phyloP scores from a whole-genome alignment of 1,140 invertebrate species.

The Thaumatotibia leucotreta region DNA sequence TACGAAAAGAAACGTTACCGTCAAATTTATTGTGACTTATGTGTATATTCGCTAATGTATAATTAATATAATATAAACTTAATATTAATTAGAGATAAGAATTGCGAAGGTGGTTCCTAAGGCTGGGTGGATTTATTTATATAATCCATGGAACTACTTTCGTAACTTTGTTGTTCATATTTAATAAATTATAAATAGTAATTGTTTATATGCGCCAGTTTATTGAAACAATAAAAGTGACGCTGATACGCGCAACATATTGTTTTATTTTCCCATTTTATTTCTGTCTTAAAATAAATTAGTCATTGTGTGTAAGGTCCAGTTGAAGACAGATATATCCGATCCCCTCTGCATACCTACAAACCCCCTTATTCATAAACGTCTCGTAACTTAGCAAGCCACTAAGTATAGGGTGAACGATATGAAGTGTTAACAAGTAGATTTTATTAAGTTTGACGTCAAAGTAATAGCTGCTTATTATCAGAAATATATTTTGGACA shows the following conservation, averaged over 20 bases:
- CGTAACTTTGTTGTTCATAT: constrained; percentile 25
- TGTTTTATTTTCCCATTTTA: constrained; percentile 12
- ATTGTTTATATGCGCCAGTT: constrained; percentile 29
- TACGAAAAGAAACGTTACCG: constrained; percentile 7
- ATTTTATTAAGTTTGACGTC: no score
- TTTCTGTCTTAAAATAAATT: no score
- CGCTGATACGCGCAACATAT: constrained; percentile 25
- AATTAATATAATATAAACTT: constrained; percentile 2
- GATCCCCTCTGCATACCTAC: no score
- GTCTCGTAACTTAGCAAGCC: no score
- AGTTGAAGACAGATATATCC: no score
- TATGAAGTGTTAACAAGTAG: no score
- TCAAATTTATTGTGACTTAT: constrained; percentile 15
- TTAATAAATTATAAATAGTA: constrained; percentile 10
- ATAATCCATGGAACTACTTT: constrained; percentile 51
- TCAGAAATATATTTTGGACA: no score
- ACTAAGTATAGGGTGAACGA: no score
- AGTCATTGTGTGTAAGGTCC: no score
- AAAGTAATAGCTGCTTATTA: no score
- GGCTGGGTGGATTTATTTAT: constrained; percentile 57
- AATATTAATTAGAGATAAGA: constrained; percentile 11
- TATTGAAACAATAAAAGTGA: constrained; percentile 43
- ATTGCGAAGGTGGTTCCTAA: constrained; percentile 44
- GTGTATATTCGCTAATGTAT: constrained; percentile 10
- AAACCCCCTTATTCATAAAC: no score